phyloP scores from a whole-genome alignment of 2,888 invertebrate genomes.

The Pyrocoelia pectoralis region DNA sequence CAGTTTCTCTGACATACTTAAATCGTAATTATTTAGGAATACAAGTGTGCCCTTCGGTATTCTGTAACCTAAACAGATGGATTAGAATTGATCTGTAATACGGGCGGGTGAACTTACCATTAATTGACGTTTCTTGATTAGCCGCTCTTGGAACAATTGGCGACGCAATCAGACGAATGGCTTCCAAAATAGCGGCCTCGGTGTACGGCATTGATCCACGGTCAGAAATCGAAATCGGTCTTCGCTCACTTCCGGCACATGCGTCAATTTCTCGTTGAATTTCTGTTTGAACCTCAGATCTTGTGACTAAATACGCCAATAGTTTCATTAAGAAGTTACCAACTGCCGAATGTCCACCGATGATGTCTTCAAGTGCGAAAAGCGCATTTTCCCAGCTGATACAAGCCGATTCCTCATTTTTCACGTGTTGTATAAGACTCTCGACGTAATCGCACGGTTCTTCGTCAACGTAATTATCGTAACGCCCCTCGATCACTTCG shows the following conservation, averaged over 20 bases:
- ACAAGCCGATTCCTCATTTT: slow-evolving; percentile 54
- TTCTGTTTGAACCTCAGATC: slow-evolving; percentile 62
- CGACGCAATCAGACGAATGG: slow-evolving; percentile 69
- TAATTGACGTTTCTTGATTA: slow-evolving; percentile 67
- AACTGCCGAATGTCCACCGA: slow-evolving; percentile 70
- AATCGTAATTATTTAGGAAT: slow-evolving; percentile 72
- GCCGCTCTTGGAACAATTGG: slow-evolving; percentile 75
- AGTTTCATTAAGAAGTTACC: slow-evolving; percentile 69
- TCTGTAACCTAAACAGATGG: slow-evolving; percentile 64
- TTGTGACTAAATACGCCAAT: slow-evolving; percentile 64
- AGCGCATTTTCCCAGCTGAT: slow-evolving; percentile 64
- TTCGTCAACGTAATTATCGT: slow-evolving; percentile 46
- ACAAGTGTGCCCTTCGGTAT: slow-evolving; percentile 70
- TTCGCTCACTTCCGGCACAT: slow-evolving; percentile 42
- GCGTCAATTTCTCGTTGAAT: slow-evolving; percentile 66
- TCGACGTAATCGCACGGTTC: slow-evolving; percentile 67
- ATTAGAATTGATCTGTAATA: slow-evolving; percentile 15
- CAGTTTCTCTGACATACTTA: slow-evolving; percentile 69
- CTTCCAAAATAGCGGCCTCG: slow-evolving; percentile 68
- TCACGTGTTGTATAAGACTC: slow-evolving; percentile 64
- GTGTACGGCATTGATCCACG: slow-evolving; percentile 65
- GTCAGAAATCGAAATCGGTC: slow-evolving; percentile 55
- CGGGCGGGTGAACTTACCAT: slow-evolving; percentile 65
- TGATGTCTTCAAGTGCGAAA: slow-evolving; percentile 61
- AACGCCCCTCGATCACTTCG: slow-evolving; percentile 62